Conservation (phyloP, 2,888 invertebrate species). For the Adelphocoris suturalis region DNA sequence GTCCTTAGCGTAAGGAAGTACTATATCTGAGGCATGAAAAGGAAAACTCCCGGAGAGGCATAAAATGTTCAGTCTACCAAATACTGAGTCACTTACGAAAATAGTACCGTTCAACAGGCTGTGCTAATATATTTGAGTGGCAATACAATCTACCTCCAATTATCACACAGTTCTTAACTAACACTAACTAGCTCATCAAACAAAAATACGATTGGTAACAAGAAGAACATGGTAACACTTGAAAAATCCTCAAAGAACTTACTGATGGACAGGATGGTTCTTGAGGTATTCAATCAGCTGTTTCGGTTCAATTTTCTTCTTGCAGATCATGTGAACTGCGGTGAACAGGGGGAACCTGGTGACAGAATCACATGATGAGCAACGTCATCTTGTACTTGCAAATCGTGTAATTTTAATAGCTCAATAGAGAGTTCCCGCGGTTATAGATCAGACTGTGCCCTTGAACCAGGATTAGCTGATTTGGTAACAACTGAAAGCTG, state of each 20-base stretch:
- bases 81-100: conserved; percentile 20
- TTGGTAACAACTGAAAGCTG: too few relatives aligned
- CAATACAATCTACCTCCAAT: neutral
- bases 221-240: conserved; percentile 38
- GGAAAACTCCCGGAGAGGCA: neutral
- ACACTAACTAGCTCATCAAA: neutral
- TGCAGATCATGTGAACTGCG: conserved; percentile 96
- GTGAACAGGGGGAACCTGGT: conserved; percentile 96
- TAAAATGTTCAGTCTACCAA: conserved; percentile 2
- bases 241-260: conserved; percentile 80
- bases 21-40: neutral
- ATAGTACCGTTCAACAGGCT: neutral
- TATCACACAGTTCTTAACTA: neutral
- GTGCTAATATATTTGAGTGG: neutral
- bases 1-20: neutral
- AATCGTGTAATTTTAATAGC: neutral
- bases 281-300: conserved; percentile 95
- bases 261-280: conserved; percentile 98
- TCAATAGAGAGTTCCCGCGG: neutral
- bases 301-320: conserved; percentile 86
- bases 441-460: conserved; percentile 37
- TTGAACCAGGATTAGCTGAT: too few relatives aligned
- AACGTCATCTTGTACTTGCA: too few relatives aligned
- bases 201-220: conserved; percentile 46
- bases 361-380: neutral